Conservation (phyloP, 2,888 invertebrate species). For the Slavum lentiscoides region DNA sequence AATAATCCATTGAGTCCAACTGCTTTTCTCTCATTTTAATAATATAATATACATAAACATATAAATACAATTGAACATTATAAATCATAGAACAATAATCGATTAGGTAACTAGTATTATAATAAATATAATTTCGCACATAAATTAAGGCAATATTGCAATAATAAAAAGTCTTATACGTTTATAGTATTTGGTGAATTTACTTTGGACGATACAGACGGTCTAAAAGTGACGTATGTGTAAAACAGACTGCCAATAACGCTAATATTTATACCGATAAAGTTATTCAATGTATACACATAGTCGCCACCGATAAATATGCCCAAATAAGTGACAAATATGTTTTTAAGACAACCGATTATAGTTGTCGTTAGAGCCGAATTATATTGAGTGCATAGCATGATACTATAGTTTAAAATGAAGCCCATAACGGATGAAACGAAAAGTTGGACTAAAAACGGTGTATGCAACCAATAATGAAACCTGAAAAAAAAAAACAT, state of each 20-base stretch:
- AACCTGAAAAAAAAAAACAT: conserved; percentile 37
- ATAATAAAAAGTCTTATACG: conserved; percentile 40
- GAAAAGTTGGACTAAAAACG: conserved; percentile 80
- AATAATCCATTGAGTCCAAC: not conserved
- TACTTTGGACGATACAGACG: conserved; percentile 48
- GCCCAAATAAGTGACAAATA: conserved; percentile 94
- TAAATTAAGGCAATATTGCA: conserved; percentile 15
- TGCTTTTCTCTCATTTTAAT: conserved; percentile 1
- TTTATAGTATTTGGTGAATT: conserved; percentile 26
- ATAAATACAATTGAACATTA: not conserved
- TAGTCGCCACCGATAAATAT: conserved; percentile 99
- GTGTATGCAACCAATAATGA: conserved; percentile 70
- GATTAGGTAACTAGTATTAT: conserved; percentile 16
- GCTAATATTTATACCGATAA: conserved; percentile 94
- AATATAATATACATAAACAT: not conserved
- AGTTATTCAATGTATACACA: conserved; percentile 90
- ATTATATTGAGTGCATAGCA: conserved; percentile 93
- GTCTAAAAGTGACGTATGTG: conserved; percentile 82
- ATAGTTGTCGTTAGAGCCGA: conserved; percentile 99
- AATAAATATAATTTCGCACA: conserved; percentile 20
- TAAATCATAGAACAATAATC: conserved; percentile 3
- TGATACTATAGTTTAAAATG: conserved; percentile 89
- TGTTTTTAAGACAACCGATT: conserved; percentile 96
- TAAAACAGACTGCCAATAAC: conserved; percentile 83
- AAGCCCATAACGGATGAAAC: conserved; percentile 97